Percentiles rank a stretch among this genome's conserved stretches.
These are phyloP conservation scores for Eristalis intricaria DNA, from an alignment of 2,888 invertebrate genomes.

Conservation along the genomic window DNA sequence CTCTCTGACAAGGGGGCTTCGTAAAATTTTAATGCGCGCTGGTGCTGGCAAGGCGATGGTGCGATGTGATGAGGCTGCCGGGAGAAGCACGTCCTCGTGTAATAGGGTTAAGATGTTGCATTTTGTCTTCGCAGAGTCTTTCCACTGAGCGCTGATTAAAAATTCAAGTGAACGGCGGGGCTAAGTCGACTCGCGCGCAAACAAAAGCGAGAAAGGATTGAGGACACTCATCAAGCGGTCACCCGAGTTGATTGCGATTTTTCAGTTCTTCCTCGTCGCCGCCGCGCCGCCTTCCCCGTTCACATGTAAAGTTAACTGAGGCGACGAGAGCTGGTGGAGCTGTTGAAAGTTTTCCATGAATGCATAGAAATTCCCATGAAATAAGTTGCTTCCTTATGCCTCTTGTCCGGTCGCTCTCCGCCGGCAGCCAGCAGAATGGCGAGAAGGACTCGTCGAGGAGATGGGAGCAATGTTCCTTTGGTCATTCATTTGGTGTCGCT, in stretches of 20 bases:
- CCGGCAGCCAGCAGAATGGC: neutral
- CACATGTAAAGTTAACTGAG: neutral
- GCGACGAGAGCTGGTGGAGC: neutral
- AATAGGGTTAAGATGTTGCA: slow-evolving; percentile 60
- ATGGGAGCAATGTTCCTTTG: neutral
- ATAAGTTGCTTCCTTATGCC: neutral
- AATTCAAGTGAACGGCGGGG: slow-evolving; percentile 29
- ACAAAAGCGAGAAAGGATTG: slow-evolving; percentile 29
- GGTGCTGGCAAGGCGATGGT: neutral
- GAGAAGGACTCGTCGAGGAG: neutral
- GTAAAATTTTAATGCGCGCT: slow-evolving; percentile 34
- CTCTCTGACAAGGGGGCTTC: neutral
- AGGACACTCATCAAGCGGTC: slow-evolving; percentile 59
- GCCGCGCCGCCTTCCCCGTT: neutral
- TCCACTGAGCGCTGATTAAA: slow-evolving; percentile 34
- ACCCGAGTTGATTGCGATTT: slow-evolving; percentile 63
- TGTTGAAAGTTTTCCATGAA: slow-evolving; percentile 27
- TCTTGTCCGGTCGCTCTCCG: neutral
- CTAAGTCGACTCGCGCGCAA: neutral
- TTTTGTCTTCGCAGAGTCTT: slow-evolving; percentile 9
- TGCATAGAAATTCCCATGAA: slow-evolving; percentile 19
- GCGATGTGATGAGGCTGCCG: neutral
- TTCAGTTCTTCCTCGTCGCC: neutral
- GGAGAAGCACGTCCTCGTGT: slow-evolving; percentile 2
- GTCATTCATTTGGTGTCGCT: neutral